phyloP scores from a whole-genome alignment of 2,888 invertebrate genomes.

The Argyresthia goedartella region DNA sequence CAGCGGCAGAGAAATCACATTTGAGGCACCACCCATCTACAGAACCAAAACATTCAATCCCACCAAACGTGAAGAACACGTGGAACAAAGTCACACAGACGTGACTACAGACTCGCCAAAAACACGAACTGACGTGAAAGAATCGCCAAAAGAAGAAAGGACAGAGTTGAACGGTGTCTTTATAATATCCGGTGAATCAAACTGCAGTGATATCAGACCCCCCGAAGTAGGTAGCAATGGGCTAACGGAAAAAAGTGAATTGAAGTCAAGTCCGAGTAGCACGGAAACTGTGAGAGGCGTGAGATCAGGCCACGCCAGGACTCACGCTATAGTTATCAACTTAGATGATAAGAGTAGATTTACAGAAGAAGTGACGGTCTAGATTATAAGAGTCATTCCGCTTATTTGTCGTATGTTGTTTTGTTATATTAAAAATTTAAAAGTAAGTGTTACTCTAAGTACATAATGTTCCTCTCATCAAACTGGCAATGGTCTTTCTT shows the following conservation, averaged over 20 bases:
- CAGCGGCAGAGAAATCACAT: constrained; percentile 56
- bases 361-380: constrained; percentile 86
- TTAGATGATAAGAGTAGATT: constrained; percentile 84
- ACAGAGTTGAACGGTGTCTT: constrained; percentile 48
- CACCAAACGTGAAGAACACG: constrained; percentile 48
- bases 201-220: constrained; percentile 53
- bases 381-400: too few relatives aligned
- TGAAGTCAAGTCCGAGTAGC: constrained; percentile 45
- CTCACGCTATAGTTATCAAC: constrained; percentile 84
- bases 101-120: constrained; percentile 55
- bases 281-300: constrained; percentile 49
- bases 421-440: too few relatives aligned
- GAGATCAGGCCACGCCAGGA: constrained; percentile 76
- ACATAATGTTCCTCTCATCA: too few relatives aligned
- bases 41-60: constrained; percentile 65
- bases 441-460: too few relatives aligned
- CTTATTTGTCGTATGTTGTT: too few relatives aligned
- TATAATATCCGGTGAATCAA: constrained; percentile 58
- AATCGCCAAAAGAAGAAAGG: constrained; percentile 36
- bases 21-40: constrained; percentile 57
- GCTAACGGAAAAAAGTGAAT: constrained; percentile 31
- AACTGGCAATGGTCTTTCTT: too few relatives aligned
- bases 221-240: constrained; percentile 49
- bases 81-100: constrained; percentile 54
- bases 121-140: constrained; percentile 32